Conservation (phyloP, 2,888 invertebrate genomes). For the Phrixothrix hirtus region DNA sequence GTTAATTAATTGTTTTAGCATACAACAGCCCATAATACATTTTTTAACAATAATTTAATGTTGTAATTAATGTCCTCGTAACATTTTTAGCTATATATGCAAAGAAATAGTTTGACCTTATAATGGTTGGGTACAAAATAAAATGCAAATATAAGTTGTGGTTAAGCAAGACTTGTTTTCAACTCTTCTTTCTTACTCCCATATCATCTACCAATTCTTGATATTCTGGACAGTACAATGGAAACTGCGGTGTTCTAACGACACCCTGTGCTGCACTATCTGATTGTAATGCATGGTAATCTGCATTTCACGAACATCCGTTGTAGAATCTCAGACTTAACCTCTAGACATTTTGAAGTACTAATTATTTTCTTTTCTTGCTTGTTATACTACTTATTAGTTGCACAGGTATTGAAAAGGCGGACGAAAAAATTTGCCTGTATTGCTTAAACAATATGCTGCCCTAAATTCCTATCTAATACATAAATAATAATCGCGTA, state of each 20-base stretch:
- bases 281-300: conserved; percentile 53
- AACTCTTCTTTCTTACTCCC: conserved; percentile 49
- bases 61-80: too few species aligned
- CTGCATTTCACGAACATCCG: conserved; percentile 45
- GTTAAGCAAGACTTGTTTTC: conserved; percentile 48
- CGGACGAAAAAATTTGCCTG: too few species aligned
- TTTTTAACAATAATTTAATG: too few species aligned
- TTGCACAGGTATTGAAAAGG: too few species aligned
- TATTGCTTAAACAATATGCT: too few species aligned
- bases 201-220: conserved; percentile 53
- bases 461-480: too few species aligned
- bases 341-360: conserved; percentile 13
- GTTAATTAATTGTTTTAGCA: too few species aligned
- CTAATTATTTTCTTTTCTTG: conserved; percentile 9
- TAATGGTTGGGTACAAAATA: too few species aligned
- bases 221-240: conserved; percentile 55
- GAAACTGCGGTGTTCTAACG: conserved; percentile 53
- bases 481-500: too few species aligned
- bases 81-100: too few species aligned
- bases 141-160: conserved; percentile 44
- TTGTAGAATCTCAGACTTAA: conserved; percentile 28
- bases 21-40: too few species aligned
- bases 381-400: background rate
- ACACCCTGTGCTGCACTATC: conserved; percentile 53
- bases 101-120: too few species aligned